Evolutionary conservation across 2,888 invertebrate genomes (phyloP).

Genomic region (Metallyticus violacea): DNA sequence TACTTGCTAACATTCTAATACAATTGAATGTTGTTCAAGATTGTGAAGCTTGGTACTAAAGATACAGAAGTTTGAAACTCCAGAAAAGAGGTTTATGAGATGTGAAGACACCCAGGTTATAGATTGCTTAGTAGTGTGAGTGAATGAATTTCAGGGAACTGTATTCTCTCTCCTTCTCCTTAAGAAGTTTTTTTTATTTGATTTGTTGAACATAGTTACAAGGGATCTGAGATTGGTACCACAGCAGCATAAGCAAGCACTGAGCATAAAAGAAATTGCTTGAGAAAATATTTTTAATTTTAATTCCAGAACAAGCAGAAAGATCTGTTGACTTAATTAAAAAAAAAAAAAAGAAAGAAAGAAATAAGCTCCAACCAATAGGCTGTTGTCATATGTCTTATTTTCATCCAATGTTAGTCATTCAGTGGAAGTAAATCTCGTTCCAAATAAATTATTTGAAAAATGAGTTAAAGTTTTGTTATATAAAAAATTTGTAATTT

Average conservation of each 20-base stretch:
- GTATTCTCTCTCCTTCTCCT: not conserved
- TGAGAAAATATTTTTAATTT: not conserved
- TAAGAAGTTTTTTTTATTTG: not conserved
- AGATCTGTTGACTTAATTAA: not conserved
- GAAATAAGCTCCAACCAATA: not conserved
- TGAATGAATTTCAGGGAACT: not conserved
- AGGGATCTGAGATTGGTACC: not conserved
- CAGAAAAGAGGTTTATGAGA: not conserved
- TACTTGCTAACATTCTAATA: not conserved
- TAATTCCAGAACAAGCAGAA: not conserved
- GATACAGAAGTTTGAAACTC: not conserved
- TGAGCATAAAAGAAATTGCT: not conserved
- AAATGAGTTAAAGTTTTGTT: not conserved
- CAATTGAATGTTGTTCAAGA: not conserved
- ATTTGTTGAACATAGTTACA: not conserved
- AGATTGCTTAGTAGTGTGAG: not conserved
- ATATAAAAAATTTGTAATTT: not conserved
- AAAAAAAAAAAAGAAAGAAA: no score
- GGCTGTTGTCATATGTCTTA: not conserved
- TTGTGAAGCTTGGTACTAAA: not conserved
- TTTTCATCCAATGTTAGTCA: not conserved
- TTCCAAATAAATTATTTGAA: not conserved
- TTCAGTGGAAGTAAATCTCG: not conserved
- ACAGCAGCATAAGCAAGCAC: not conserved
- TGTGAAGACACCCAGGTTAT: not conserved